A percentile compares a stretch with the other conserved stretches of the same genome.
These are phyloP conservation scores for Cyanistes caeruleus DNA, from an alignment of 2,113 vertebrate genomes.

Conservation along the genomic window DNA sequence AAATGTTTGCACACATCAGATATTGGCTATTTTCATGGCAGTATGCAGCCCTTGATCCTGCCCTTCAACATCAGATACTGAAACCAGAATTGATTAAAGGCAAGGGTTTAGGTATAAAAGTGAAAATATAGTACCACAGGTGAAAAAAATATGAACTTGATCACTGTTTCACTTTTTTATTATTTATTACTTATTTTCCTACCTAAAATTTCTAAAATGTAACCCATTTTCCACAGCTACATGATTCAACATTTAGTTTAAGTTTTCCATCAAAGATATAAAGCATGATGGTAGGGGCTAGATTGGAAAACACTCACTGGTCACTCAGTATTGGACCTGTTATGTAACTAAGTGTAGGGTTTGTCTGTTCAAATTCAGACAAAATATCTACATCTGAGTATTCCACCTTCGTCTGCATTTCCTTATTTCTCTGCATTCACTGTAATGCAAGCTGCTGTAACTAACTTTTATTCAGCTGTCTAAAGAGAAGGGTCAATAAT, in stretches of 20 bases:
- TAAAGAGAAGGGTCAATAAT: background rate
- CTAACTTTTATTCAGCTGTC: background rate
- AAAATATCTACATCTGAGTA: background rate
- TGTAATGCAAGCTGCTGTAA: background rate
- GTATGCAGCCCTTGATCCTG: background rate
- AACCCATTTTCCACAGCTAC: background rate
- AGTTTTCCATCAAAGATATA: background rate
- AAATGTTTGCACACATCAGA: background rate
- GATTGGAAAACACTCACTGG: background rate
- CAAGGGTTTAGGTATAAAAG: background rate
- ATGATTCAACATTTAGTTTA: background rate
- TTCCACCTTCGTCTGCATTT: background rate
- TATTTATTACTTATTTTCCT: background rate
- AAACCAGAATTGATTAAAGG: background rate
- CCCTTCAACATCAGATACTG: background rate
- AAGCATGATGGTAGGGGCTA: background rate
- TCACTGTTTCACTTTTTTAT: background rate
- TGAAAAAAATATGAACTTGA: background rate
- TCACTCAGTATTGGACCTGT: background rate
- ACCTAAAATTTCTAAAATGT: background rate
- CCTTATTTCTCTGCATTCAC: background rate
- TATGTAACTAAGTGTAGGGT: background rate
- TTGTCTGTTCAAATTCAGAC: background rate
- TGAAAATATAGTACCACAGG: background rate
- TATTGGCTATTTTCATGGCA: background rate